phyloP scores from a whole-genome alignment of 2,113 vertebrate species.

The Ciconia maguari region DNA sequence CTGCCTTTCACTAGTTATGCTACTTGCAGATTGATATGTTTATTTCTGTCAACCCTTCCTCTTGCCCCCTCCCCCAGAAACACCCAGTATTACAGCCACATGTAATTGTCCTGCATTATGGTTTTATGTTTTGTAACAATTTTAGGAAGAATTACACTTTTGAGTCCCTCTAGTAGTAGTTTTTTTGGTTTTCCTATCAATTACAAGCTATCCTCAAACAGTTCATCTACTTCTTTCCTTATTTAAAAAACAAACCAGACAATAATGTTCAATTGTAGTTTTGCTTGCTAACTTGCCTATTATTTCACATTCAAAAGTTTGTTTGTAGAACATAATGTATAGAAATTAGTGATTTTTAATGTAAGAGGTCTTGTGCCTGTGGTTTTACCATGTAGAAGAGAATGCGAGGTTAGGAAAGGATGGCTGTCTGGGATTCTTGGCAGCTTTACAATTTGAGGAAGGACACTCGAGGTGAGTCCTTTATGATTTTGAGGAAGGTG shows the following conservation, averaged over 20 bases:
- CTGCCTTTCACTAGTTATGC: not conserved
- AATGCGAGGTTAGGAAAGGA: not conserved
- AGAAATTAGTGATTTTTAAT: not conserved
- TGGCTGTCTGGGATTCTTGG: not conserved
- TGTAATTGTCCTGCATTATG: not conserved
- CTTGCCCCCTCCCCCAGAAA: rapidly evolving
- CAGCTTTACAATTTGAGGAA: not conserved
- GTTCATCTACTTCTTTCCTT: not conserved
- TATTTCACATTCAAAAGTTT: not conserved
- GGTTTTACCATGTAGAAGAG: not conserved
- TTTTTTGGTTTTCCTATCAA: not conserved
- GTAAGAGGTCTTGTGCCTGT: not conserved
- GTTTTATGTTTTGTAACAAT: not conserved
- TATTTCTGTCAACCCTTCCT: not conserved
- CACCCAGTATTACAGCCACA: not conserved
- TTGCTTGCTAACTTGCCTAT: not conserved
- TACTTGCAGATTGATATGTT: not conserved
- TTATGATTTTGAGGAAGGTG: too few relatives aligned
- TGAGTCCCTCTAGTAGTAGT: too few relatives aligned
- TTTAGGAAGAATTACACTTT: not conserved
- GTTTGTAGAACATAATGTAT: not conserved
- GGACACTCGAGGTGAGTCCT: not conserved
- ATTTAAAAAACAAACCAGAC: not conserved
- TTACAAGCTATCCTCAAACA: not conserved
- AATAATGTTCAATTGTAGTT: not conserved